Evolutionary conservation across 2,888 invertebrate genomes (phyloP), one percentile per base, ranked within the genome.

Genomic region (Gisinianus flammeolus): DNA sequence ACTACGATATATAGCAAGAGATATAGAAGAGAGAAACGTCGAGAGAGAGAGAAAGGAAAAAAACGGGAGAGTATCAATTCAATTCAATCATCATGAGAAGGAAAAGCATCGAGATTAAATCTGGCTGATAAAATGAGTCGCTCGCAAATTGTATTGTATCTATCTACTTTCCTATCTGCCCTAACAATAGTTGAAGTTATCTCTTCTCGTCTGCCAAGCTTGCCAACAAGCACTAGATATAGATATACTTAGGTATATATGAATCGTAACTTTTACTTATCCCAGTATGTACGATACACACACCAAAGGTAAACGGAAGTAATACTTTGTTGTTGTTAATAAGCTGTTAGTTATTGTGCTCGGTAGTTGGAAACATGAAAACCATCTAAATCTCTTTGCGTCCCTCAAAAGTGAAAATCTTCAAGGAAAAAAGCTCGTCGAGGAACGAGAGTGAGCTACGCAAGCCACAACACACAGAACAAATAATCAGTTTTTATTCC

Each of bases 61-160:
- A 56, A 62, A 30, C 30, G 54, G 12, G 22, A 24, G 24, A 67
- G 73, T 74, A 74, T 74, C 73, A 64, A 52, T 74, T 74, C 52
- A 74, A 64, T 64, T 74, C 66, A 74, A 74, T 74, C 66, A 64
- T 28, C 30, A 44, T 22, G 31, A 54, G 66, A 58, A 31, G 31
- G 54, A 66, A 54, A 33, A 30, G 10, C 26, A 52, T 74, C 44
- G 35, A 33, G 74, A 74, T 74, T 74, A 74, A n/a, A 74, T 74
- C 74, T 67, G 12, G 10, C 62, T 64, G 74, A 74, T 74, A 74
- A 74, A 66, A 66, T 66, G 74, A 74, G 74, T 66, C 52, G 33
- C 74, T 66, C 67, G 73, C 73, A 62, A 74, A 66, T 74, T 74
- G 62, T 66, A 74, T 74, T 74, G 73, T 74, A 28, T 31, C 31